Conservation (phyloP, 2,797 vertebrate species). For the Crypturellus tataupa region DNA sequence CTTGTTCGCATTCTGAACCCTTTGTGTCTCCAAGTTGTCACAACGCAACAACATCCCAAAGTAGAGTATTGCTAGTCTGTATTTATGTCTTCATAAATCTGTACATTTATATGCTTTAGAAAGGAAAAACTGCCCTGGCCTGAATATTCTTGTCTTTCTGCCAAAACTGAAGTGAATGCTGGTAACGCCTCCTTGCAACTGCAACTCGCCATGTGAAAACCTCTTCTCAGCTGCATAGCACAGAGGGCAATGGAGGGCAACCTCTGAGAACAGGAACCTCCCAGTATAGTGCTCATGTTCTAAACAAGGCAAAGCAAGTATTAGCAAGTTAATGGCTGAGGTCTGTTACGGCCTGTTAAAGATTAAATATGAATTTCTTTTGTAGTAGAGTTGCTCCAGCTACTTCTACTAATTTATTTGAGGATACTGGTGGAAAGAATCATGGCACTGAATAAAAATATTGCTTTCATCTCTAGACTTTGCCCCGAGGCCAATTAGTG, state of each 20-base stretch:
- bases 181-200: not conserved
- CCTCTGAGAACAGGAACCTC: not conserved
- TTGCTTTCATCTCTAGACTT: not conserved
- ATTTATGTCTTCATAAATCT: not conserved
- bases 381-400: not conserved
- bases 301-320: not conserved
- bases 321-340: not conserved
- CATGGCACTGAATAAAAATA: not conserved
- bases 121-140: not conserved
- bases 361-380: not conserved
- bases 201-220: not conserved
- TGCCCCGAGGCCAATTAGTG: not conserved
- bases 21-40: no score
- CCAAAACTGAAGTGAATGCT: not conserved
- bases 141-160: not conserved
- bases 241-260: not conserved
- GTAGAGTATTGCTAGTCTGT: not conserved
- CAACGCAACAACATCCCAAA: not conserved
- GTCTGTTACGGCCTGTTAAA: not conserved
- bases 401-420: not conserved
- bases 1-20: no score
- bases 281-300: not conserved
- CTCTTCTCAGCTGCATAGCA: not conserved
- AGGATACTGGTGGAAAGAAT: not conserved
- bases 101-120: not conserved